Evolutionary conservation across 1,140 invertebrate genomes (phyloP).

Genomic region (Aphaenogaster ashmeadi): DNA sequence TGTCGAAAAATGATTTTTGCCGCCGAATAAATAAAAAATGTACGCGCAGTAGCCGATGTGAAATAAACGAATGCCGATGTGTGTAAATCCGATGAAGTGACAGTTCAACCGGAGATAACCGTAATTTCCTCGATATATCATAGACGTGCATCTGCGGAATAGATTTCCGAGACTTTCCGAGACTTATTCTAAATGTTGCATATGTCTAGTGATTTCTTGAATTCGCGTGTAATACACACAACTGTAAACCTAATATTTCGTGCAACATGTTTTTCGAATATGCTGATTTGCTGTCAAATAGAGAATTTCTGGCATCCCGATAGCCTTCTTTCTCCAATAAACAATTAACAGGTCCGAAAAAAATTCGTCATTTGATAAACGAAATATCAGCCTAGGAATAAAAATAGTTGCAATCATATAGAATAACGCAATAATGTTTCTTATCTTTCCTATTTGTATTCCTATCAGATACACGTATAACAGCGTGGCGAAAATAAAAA

Average conservation of each 20-base stretch:
- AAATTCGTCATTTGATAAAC: background rate
- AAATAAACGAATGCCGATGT: conserved; percentile 32
- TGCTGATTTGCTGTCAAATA: background rate
- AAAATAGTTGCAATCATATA: background rate
- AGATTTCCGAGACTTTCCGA: background rate
- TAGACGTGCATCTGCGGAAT: background rate
- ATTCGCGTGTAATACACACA: background rate
- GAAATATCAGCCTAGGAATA: background rate
- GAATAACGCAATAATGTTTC: background rate
- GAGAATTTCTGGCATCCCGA: background rate
- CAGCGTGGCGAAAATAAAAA: background rate
- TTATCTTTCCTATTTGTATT: background rate
- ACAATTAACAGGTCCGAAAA: background rate
- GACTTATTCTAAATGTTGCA: background rate
- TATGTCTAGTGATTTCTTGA: background rate
- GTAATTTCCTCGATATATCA: background rate
- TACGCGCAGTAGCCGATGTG: background rate
- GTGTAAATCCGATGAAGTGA: conserved; percentile 24
- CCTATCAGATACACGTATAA: background rate
- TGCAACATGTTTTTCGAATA: background rate
- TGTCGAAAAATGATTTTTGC: conserved; percentile 23
- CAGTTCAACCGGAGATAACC: conserved; percentile 42
- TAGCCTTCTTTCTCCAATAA: background rate
- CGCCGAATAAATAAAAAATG: conserved; percentile 43
- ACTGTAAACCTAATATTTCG: background rate